Conservation (phyloP, 1,140 invertebrate species). For the Idris sp. region DNA sequence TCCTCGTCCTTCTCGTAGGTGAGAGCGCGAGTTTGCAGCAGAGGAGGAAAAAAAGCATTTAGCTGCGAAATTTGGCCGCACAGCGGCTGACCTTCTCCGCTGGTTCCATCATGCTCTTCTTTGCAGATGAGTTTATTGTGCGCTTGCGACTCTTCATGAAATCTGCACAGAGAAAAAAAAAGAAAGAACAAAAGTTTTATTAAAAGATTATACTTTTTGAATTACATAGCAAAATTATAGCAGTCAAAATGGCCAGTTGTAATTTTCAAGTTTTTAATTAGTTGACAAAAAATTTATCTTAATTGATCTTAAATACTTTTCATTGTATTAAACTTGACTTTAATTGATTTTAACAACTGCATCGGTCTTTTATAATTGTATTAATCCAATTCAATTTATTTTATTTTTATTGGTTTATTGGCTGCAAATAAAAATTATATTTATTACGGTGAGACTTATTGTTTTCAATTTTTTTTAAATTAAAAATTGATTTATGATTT, state of each 20-base stretch:
- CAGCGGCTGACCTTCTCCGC: slow-evolving; percentile 76
- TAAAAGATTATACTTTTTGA: too few relatives aligned
- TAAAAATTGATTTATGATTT: too few relatives aligned
- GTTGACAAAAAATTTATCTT: slow-evolving; percentile 16
- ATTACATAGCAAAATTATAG: too few relatives aligned
- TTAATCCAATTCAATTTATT: slow-evolving; percentile 33
- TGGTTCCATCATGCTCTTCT: slow-evolving; percentile 74
- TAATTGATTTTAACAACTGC: slow-evolving; percentile 47
- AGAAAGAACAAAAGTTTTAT: too few relatives aligned
- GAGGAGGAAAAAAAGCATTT: slow-evolving; percentile 64
- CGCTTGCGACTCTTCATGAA: slow-evolving; percentile 78
- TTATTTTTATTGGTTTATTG: slow-evolving; percentile 18
- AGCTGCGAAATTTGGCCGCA: slow-evolving; percentile 76
- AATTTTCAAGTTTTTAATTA: too few relatives aligned
- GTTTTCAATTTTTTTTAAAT: too few relatives aligned
- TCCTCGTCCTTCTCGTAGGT: slow-evolving; percentile 47
- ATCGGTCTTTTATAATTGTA: slow-evolving; percentile 16
- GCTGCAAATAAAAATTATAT: slow-evolving; percentile 20
- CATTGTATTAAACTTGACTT: slow-evolving; percentile 47
- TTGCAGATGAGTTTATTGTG: slow-evolving; percentile 70
- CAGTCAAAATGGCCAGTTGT: too few relatives aligned
- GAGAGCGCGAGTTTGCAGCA: slow-evolving; percentile 39
- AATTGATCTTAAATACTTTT: slow-evolving; percentile 11
- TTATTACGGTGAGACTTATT: too few relatives aligned
- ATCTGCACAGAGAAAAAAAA: slow-evolving; percentile 70